Evolutionary conservation across 2,113 vertebrate species (phyloP), one percentile per base, ranked within the genome.

Genomic region (Ursus arctos): DNA sequence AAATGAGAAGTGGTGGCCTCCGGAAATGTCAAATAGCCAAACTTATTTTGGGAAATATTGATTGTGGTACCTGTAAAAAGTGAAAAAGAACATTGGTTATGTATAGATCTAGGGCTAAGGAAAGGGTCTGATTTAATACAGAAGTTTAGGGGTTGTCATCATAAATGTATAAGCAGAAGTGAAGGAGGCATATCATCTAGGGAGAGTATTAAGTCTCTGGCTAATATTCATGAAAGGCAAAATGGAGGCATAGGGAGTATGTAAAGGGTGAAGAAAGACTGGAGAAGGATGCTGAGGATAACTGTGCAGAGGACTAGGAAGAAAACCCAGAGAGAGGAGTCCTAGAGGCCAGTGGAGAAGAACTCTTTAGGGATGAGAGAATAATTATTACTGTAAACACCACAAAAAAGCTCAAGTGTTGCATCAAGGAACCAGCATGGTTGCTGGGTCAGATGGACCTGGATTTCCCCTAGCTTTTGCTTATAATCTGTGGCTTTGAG

Each of bases 181-280:
- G 10, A 49, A 67, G 31, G 67, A 94, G 22, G 1, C 49, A n/a
- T 33, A 59, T 76, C n/a, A 47, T 49, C 4, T 40, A 47, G 33
- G 4, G 21, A 69, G n/a, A 77, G 40, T 57, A 28, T 53, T 57
- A 59, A 47, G 11, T 86, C 8, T 61, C 19, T 71, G 28, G 6
- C 57, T 84, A 55, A 61, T 33, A 67, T 40, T 43, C 43, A 79
- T 21, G 14, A 81, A 4, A 15, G 21, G 4, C 31, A 43, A 67
- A 76, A 88, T 59, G 31, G 47, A 88, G 59, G 40, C 22, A 28
- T 31, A 6, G 43, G 18, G 22, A 69, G 28, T 67, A 61, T 18
- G 0, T n/a, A 51, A 81, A 59, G 95, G 91, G 95, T 96, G 84
- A 95, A 88, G 88, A 97, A 93, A 95, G 97, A 84, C 16, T n/a